Evolutionary conservation across 2,797 vertebrate species (phyloP).

Genomic region (Lacerta viridis): DNA sequence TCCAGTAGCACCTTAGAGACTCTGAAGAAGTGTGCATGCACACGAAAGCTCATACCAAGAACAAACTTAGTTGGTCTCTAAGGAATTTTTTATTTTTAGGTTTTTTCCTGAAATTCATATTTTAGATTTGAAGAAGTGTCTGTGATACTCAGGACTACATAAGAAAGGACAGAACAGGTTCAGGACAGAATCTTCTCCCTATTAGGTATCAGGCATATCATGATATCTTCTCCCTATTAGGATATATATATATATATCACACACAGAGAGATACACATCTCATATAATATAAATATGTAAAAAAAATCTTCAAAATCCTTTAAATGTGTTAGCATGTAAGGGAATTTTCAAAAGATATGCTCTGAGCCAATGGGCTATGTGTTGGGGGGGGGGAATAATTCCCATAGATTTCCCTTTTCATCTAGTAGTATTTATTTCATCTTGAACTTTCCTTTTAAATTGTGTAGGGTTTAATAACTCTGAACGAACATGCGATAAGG

Average conservation of each 20-base stretch:
- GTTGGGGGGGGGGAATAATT: background rate
- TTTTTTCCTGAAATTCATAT: background rate
- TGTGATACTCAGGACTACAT: background rate
- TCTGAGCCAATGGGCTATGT: background rate
- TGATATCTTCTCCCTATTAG: background rate
- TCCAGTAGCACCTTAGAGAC: no score
- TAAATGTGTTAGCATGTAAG: background rate
- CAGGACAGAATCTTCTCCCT: background rate
- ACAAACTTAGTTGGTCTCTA: no score
- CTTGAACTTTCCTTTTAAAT: constrained; percentile 32
- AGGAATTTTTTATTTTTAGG: no score
- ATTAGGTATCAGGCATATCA: background rate
- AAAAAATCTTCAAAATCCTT: constrained; percentile 5
- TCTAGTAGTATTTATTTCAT: background rate
- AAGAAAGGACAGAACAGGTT: background rate
- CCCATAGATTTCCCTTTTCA: constrained; percentile 23
- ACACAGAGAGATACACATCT: background rate
- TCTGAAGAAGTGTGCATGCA: no score
- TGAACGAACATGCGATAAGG: constrained; percentile 95
- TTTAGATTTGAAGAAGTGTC: background rate
- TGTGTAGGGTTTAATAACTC: constrained; percentile 90
- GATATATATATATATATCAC: background rate
- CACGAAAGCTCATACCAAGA: no score
- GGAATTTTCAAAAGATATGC: background rate
- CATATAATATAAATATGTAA: background rate